These are phyloP conservation scores for Galleria mellonella DNA, from an alignment of 1,140 invertebrate genomes.

Conservation along the genomic window DNA sequence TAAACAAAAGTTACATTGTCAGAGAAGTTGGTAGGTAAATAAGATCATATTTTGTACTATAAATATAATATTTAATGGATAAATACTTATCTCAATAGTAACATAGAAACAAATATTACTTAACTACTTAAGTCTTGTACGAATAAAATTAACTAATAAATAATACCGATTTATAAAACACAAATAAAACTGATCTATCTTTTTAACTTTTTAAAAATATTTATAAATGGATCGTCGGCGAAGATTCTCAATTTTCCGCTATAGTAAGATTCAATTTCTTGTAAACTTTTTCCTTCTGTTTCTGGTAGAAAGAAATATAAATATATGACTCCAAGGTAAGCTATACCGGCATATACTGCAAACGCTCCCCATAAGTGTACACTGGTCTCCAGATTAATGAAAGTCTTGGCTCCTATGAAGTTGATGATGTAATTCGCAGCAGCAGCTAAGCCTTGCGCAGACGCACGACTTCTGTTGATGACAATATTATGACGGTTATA, in stretches of 20 bases:
- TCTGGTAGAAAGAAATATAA: constrained; percentile 84
- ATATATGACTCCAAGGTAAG: constrained; percentile 75
- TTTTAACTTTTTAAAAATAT: constrained; percentile 37
- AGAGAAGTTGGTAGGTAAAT: too few relatives aligned
- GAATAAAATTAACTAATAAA: too few relatives aligned
- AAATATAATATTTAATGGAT: too few relatives aligned
- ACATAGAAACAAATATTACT: too few relatives aligned
- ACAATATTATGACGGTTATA: too few relatives aligned
- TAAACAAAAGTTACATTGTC: too few relatives aligned
- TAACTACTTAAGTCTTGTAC: too few relatives aligned
- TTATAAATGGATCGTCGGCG: constrained; percentile 57
- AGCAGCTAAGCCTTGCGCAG: constrained; percentile 75
- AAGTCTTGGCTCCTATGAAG: constrained; percentile 79
- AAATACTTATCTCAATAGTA: too few relatives aligned
- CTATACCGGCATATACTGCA: constrained; percentile 77
- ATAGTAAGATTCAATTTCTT: constrained; percentile 81
- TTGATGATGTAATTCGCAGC: constrained; percentile 76
- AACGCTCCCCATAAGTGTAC: constrained; percentile 76
- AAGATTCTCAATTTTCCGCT: constrained; percentile 67
- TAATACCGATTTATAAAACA: constrained; percentile 6
- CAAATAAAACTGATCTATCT: constrained; percentile 10
- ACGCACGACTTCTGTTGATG: constrained; percentile 68
- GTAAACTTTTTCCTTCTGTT: constrained; percentile 84
- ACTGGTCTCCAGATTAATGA: constrained; percentile 67
- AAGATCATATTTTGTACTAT: too few relatives aligned